phyloP scores from a whole-genome alignment of 2,113 vertebrate species.

The Sakesphorus luctuosus region DNA sequence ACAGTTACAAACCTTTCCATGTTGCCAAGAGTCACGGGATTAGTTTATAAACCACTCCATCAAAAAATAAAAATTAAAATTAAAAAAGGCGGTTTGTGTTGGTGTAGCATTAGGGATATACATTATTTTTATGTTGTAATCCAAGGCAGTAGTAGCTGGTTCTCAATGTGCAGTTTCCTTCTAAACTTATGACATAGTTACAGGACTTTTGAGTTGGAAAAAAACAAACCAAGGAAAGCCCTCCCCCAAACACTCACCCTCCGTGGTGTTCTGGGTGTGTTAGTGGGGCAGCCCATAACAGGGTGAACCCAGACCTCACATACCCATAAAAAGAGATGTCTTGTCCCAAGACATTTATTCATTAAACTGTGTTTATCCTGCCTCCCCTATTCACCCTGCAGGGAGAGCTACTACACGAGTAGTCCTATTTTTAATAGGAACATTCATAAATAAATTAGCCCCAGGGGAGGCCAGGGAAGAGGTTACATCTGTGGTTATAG shows the following conservation, averaged over 20 bases:
- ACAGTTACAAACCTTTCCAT: neutral
- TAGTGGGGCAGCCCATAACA: neutral
- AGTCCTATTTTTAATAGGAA: constrained; percentile 42
- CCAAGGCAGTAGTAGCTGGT: neutral
- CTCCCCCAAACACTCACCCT: neutral
- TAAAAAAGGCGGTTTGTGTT: neutral
- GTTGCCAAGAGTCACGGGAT: neutral
- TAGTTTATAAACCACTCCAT: neutral
- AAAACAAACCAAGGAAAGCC: neutral
- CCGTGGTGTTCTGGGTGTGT: accelerated
- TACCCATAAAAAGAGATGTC: neutral
- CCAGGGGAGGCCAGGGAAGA: neutral
- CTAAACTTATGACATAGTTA: neutral
- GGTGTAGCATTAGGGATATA: neutral
- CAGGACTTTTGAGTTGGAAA: neutral
- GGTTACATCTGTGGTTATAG: neutral
- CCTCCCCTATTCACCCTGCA: neutral
- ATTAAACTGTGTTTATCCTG: neutral
- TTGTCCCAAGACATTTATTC: neutral
- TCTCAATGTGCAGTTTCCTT: neutral
- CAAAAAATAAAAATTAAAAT: neutral
- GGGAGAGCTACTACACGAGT: neutral
- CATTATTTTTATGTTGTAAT: neutral
- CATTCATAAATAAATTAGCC: constrained; percentile 23
- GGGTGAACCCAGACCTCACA: neutral